Evolutionary conservation across 2,888 invertebrate species (phyloP).

Genomic region (Nemoura dubitans): DNA sequence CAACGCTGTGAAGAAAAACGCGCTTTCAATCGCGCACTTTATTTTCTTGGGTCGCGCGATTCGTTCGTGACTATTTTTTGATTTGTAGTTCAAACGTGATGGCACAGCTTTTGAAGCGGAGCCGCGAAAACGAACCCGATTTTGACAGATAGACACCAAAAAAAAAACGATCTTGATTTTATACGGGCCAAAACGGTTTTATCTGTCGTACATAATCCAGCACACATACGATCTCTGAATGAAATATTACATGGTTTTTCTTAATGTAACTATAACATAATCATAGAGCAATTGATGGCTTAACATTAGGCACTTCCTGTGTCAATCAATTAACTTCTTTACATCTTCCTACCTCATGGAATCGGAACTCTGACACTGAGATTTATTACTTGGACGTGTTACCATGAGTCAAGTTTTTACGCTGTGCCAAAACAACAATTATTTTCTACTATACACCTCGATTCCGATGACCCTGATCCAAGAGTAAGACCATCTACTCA

Average conservation of each 20-base stretch:
- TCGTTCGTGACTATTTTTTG: background rate
- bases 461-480: background rate
- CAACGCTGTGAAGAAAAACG: too few species aligned
- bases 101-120: background rate
- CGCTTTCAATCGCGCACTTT: background rate
- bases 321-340: background rate
- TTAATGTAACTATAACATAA: too few species aligned
- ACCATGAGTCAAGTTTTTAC: background rate
- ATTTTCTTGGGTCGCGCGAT: background rate
- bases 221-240: background rate
- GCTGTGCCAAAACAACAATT: background rate
- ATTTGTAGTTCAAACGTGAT: background rate
- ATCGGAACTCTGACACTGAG: background rate
- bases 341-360: background rate
- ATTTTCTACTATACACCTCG: background rate
- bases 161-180: background rate
- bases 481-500: too few species aligned
- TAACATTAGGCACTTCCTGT: background rate
- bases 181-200: background rate
- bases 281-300: background rate
- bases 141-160: background rate
- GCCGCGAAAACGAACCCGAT: background rate
- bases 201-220: background rate
- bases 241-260: background rate
- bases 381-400: background rate